phyloP scores from a whole-genome alignment of 2,797 vertebrate genomes.

The Eremophila alpestris region DNA sequence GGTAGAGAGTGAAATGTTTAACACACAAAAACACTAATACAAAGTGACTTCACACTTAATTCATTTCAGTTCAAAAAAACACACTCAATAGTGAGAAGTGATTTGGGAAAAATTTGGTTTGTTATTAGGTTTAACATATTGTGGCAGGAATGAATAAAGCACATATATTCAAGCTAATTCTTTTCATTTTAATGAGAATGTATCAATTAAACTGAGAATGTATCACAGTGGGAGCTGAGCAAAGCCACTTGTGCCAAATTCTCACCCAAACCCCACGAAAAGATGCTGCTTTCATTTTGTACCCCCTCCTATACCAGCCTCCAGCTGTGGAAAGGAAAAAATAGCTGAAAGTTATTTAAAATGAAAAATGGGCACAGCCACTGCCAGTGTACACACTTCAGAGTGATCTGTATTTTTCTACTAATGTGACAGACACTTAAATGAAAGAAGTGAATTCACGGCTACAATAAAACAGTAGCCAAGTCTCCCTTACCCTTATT shows the following conservation, averaged over 20 bases:
- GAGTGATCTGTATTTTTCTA: slow-evolving; percentile 67
- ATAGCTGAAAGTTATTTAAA: slow-evolving; percentile 58
- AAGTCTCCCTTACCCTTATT: slow-evolving; percentile 48
- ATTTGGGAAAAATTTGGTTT: slow-evolving; percentile 14
- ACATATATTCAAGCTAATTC: background rate
- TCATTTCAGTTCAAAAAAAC: background rate
- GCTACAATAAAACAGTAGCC: slow-evolving; percentile 62
- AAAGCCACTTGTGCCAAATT: background rate
- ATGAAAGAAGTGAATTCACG: slow-evolving; percentile 68
- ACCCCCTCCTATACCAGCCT: background rate
- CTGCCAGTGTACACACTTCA: slow-evolving; percentile 30
- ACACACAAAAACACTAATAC: background rate
- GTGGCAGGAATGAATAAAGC: background rate
- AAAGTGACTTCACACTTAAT: background rate
- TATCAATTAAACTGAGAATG: background rate
- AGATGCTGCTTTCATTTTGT: background rate
- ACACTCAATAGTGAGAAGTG: background rate
- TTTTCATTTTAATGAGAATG: background rate
- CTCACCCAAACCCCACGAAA: background rate
- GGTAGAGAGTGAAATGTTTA: background rate
- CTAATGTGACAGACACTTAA: slow-evolving; percentile 75
- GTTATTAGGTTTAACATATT: slow-evolving; percentile 7
- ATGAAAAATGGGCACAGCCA: slow-evolving; percentile 53
- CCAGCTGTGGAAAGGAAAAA: background rate
- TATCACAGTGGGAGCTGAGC: background rate